Evolutionary conservation across 2,113 vertebrate species (phyloP), one percentile per base, ranked within the genome.

Genomic region (Todiramphus saurophagus): DNA sequence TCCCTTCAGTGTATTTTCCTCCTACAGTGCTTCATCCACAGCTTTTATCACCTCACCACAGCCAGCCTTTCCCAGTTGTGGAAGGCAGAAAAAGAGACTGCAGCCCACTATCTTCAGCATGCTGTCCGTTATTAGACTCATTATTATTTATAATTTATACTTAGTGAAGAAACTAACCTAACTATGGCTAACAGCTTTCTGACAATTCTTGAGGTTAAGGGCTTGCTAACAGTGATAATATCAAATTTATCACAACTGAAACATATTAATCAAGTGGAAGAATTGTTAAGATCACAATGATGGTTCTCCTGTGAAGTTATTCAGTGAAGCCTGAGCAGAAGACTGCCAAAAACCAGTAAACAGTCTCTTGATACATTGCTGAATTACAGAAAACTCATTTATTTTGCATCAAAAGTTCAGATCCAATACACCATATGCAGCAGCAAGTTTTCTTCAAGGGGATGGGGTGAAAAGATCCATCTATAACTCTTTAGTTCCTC

Each of bases 1-100:
- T 59, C 17, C 43, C 79, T 70, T 43, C 41, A 82, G 15, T 50
- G 8, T 28, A 39, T 48, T 63, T 56, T n/a, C 21, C 33, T 88
- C 59, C 37, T 41, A 33, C 13, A 37, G 27, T 5, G 7, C 33
- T 20, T 48, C 44, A 68, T 59, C 23, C n/a, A 66, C 14, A 73
- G 9, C 67, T 82, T 82, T 58, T 73, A 66, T 25, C 31, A 80
- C 16, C 12, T 80, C 53, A 62, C n/a, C 53, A 76, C 27, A 50
- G 51, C 63, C 0, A 70, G 30, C 8, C 20, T 33, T 79, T 72
- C 30, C 27, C 33, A 33, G 5, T 44, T 50, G 14, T 0, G 1
- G 33, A 33, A 77, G 58, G 50, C 48, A 88, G 44, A 73, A 64
- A 68, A 60, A 37, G 14, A 83, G 5, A 33, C 43, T 85, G 31